Evolutionary conservation across 2,888 invertebrate species (phyloP).

Genomic region (Drosophila niveifrons): DNA sequence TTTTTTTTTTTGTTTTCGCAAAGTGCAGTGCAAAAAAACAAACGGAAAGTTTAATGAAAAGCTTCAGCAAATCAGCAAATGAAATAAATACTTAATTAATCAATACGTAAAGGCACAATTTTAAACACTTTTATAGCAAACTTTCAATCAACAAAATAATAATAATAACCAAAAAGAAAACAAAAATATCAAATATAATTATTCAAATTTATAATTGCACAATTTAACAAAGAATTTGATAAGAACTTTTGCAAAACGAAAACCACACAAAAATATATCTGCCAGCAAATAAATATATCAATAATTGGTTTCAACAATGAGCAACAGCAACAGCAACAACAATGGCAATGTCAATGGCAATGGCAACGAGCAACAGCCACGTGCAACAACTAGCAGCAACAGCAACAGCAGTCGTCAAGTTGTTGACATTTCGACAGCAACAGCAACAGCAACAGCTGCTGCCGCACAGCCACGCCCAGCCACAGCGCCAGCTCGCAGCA

Average conservation of each 20-base stretch:
- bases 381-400: constrained; percentile 47
- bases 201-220: neutral
- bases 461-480: constrained; percentile 40
- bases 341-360: constrained; percentile 54
- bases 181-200: neutral
- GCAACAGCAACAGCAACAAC: constrained; percentile 15
- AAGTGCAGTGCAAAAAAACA: constrained; percentile 26
- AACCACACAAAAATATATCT: neutral
- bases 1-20: constrained; percentile 16
- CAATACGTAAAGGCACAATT: constrained; percentile 3
- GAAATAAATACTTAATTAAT: neutral
- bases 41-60: neutral
- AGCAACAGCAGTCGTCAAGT: constrained; percentile 37
- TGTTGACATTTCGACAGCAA: constrained; percentile 45
- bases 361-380: constrained; percentile 46
- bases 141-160: constrained; percentile 35
- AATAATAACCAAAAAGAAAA: neutral
- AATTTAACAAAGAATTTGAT: constrained; percentile 5
- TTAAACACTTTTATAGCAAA: constrained; percentile 1
- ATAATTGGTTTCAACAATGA: constrained; percentile 41
- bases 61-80: neutral
- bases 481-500: constrained; percentile 65
- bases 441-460: constrained; percentile 18
- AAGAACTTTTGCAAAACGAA: neutral
- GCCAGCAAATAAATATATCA: constrained; percentile 16